Percentiles rank a stretch among this genome's conserved stretches.
These are phyloP conservation scores for Dufourea novaeangliae DNA, from an alignment of 1,140 invertebrate species.

Conservation along the genomic window DNA sequence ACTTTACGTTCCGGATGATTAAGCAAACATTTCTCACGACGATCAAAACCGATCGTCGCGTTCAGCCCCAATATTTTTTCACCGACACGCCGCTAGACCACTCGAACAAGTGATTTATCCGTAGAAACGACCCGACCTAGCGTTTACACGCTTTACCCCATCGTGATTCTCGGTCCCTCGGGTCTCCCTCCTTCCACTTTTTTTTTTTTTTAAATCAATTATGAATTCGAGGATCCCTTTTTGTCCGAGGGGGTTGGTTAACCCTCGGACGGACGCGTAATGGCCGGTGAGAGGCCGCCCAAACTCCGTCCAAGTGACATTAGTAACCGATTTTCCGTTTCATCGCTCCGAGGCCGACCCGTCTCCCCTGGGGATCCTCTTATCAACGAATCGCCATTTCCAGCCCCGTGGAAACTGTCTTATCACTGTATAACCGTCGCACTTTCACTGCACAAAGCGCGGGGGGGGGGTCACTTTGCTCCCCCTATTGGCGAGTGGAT, in stretches of 20 bases:
- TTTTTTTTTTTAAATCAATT: conserved; percentile 19
- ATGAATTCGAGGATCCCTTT: conserved; percentile 18
- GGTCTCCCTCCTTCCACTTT: not conserved
- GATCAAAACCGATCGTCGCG: not conserved
- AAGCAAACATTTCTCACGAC: not conserved
- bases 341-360: conserved; percentile 8
- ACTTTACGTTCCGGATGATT: not conserved
- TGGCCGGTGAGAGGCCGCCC: not conserved
- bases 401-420: conserved; percentile 47
- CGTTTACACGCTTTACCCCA: not conserved
- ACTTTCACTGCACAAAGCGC: conserved; percentile 38
- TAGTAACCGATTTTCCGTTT: conserved; percentile 52
- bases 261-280: not conserved
- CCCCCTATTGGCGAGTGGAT: too few relatives aligned
- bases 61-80: not conserved
- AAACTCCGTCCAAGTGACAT: conserved; percentile 32
- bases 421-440: conserved; percentile 39
- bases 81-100: not conserved
- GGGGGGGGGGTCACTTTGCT: conserved; percentile 48
- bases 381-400: conserved; percentile 56
- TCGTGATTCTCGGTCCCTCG: not conserved
- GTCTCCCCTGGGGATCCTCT: too few relatives aligned
- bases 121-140: not conserved
- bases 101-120: not conserved
- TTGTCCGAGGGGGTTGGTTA: not conserved